Evolutionary conservation across 2,797 vertebrate species (phyloP).

Genomic region (Eulemur rubriventer): DNA sequence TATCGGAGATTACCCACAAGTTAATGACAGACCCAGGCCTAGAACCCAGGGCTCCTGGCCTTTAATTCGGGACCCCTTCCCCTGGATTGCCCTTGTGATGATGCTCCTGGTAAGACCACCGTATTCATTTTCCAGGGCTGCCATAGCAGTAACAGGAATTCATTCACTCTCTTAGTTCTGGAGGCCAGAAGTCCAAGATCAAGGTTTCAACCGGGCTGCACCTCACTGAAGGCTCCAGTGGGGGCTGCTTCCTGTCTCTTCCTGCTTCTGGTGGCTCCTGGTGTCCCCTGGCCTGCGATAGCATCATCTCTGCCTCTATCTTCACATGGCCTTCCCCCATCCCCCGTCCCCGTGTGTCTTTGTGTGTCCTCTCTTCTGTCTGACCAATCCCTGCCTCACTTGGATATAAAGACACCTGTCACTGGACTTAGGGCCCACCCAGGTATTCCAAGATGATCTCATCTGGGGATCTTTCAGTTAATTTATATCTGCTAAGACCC

Average conservation of each 20-base stretch:
- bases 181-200: neutral
- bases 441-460: neutral
- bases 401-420: neutral
- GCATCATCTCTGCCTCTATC: neutral
- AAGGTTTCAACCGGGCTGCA: neutral
- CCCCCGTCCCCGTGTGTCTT: neutral
- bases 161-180: neutral
- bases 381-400: neutral
- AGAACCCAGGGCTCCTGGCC: neutral
- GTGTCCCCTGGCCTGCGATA: fast-evolving
- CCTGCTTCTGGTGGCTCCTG: neutral
- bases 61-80: neutral
- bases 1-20: neutral
- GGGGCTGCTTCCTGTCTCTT: fast-evolving
- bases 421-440: neutral
- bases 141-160: neutral
- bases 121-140: neutral
- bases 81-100: fast-evolving
- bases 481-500: neutral
- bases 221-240: neutral
- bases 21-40: too few relatives aligned
- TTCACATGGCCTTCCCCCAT: too few relatives aligned
- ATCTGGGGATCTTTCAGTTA: neutral
- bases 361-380: neutral
- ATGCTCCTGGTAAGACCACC: neutral